phyloP scores from a whole-genome alignment of 2,888 invertebrate genomes.

The Tenthredo livida region DNA sequence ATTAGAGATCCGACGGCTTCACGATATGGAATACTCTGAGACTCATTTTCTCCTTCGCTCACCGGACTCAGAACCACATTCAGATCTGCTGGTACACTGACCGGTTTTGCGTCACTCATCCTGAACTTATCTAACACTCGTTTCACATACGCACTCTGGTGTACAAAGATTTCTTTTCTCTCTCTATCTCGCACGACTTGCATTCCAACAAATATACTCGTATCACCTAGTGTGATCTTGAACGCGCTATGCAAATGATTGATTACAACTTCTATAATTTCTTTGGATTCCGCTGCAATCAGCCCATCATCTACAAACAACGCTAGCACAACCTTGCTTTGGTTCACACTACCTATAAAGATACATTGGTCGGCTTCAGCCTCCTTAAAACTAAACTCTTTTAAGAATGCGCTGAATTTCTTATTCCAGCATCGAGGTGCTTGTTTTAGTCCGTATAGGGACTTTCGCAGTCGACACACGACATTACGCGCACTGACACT shows the following conservation, averaged over 20 bases:
- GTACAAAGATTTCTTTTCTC: slow-evolving; percentile 35
- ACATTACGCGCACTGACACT: not conserved
- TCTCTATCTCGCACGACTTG: slow-evolving; percentile 45
- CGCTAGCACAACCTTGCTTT: not conserved
- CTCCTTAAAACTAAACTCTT: slow-evolving; percentile 16
- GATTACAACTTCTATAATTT: not conserved
- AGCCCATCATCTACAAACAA: slow-evolving; percentile 48
- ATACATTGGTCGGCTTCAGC: slow-evolving; percentile 40
- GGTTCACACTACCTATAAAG: not conserved
- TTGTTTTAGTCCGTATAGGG: slow-evolving; percentile 48
- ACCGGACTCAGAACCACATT: not conserved
- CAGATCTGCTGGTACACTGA: not conserved
- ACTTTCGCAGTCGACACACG: slow-evolving; percentile 25
- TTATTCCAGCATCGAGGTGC: slow-evolving; percentile 49
- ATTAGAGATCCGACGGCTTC: not conserved
- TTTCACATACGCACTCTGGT: slow-evolving; percentile 53
- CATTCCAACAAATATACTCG: slow-evolving; percentile 49
- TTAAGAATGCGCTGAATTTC: slow-evolving; percentile 40
- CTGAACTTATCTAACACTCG: slow-evolving; percentile 54
- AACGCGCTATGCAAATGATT: not conserved
- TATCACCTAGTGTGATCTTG: slow-evolving; percentile 45
- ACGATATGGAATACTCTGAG: not conserved
- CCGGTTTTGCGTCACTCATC: slow-evolving; percentile 54
- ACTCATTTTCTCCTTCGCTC: not conserved
- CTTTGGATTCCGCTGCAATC: not conserved